Percentiles rank a stretch among this genome's conserved stretches.
Evolutionary conservation across 2,113 vertebrate species (phyloP).

Genomic region (Pteronura brasiliensis): DNA sequence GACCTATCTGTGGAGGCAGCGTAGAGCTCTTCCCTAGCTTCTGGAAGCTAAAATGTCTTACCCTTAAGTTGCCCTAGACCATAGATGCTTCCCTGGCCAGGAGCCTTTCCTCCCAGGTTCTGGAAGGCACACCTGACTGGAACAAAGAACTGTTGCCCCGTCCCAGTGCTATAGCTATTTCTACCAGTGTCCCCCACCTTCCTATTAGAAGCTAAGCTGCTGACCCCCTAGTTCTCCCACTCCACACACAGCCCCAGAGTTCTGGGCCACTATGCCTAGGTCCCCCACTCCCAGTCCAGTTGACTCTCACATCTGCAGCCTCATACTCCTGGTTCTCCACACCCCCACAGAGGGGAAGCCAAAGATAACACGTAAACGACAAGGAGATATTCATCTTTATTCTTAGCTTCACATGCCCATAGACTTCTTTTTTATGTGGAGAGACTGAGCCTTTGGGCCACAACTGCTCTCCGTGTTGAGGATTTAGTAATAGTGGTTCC

Average conservation of each 20-base stretch:
- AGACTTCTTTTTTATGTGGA: neutral
- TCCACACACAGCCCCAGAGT: neutral
- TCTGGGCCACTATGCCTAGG: neutral
- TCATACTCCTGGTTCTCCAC: neutral
- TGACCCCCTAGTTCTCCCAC: neutral
- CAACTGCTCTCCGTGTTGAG: neutral
- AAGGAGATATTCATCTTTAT: constrained; percentile 53
- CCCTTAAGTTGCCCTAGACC: neutral
- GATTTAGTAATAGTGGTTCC: neutral
- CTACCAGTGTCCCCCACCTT: neutral
- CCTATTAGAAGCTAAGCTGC: neutral
- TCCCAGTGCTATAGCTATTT: neutral
- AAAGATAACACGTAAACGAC: neutral
- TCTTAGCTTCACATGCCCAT: constrained; percentile 39
- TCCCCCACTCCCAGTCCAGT: neutral
- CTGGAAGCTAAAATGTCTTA: neutral
- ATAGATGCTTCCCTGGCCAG: neutral
- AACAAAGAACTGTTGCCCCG: neutral
- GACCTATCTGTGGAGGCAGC: neutral
- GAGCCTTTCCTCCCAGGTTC: neutral
- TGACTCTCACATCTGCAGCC: neutral
- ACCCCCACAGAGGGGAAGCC: neutral
- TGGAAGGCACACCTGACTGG: neutral
- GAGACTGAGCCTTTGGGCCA: neutral
- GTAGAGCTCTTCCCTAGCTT: neutral